phyloP scores from a whole-genome alignment of 2,888 invertebrate genomes.

The Cataglyphis albicans region DNA sequence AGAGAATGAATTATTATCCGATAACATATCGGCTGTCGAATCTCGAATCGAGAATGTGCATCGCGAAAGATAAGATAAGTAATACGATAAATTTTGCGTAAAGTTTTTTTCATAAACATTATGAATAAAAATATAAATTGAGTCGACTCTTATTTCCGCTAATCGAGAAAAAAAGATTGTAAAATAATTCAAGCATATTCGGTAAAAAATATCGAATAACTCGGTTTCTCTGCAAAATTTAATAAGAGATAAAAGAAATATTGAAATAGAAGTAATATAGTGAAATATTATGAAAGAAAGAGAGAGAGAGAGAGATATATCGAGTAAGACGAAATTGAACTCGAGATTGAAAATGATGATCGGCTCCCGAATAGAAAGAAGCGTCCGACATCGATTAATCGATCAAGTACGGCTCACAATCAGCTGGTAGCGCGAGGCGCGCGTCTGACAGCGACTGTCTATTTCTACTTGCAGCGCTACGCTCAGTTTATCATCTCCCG shows the following conservation, averaged over 20 bases:
- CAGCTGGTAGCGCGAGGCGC: slow-evolving; percentile 20
- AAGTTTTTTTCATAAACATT: background rate
- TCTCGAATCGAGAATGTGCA: slow-evolving; percentile 9
- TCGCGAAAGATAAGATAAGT: background rate
- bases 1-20: slow-evolving; percentile 26
- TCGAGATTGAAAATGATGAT: background rate
- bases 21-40: slow-evolving; percentile 8
- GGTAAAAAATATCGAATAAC: background rate
- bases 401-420: slow-evolving; percentile 12
- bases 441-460: slow-evolving; percentile 48
- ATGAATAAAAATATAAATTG: background rate
- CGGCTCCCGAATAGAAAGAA: background rate
- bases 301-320: too few species aligned
- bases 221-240: background rate
- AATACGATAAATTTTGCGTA: background rate
- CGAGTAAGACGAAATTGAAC: background rate
- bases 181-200: background rate
- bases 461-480: slow-evolving; percentile 53
- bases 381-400: slow-evolving; percentile 41
- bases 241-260: background rate
- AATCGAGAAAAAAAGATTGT: background rate
- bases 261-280: background rate
- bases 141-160: background rate
- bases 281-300: background rate
- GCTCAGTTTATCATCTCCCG: slow-evolving; percentile 40